Evolutionary conservation across 2,888 invertebrate genomes (phyloP), one percentile per base, ranked within the genome.

Genomic region (Torymus texanus): DNA sequence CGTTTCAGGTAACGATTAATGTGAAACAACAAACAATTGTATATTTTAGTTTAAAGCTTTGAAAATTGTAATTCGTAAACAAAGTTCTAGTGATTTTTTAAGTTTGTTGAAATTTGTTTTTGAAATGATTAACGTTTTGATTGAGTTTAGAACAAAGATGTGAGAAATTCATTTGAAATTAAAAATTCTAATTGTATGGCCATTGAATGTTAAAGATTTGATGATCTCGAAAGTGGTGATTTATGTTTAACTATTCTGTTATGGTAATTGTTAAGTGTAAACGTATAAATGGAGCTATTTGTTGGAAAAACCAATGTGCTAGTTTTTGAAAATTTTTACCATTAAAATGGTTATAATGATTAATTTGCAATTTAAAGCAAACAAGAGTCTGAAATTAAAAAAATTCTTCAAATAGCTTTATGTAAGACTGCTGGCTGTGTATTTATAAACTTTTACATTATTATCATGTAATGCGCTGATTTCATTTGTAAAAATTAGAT

Each of bases 391-490:
- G 11, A 11, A 21, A 16, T 66, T 66, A 13, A 24, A 21, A 55
- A 74, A 68, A 63, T 58, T 62, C 58, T 55, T 56, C 24, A 55
- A 67, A 50, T 50, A 16, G 51, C 65, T 79, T 71, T 68, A 18
- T 50, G 12, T 55, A 72, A 76, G 71, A 72, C 63, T 80, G 58
- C 73, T 80, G 80, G 80, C 80, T 80, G 76, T 80, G 80, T 73
- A 79, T 68, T 63, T 72, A 73, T 68, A 18, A 56, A 66, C 16
- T 50, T 74, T 68, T 77, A 72, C 2, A 29, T 29, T 62, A 21
- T 55, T 65, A 73, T 18, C 21, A 62, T 62, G 16, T 24, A 67
- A 16, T 53, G 66, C 71, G 59, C 41, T 18, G 29, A 29, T 62
- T 67, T 56, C 3, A 21, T 14, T 53, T 78, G 62, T 78, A 78